These are phyloP conservation scores for Globodera ellingtonae DNA, from an alignment of 1,140 invertebrate genomes.

Conservation along the genomic window DNA sequence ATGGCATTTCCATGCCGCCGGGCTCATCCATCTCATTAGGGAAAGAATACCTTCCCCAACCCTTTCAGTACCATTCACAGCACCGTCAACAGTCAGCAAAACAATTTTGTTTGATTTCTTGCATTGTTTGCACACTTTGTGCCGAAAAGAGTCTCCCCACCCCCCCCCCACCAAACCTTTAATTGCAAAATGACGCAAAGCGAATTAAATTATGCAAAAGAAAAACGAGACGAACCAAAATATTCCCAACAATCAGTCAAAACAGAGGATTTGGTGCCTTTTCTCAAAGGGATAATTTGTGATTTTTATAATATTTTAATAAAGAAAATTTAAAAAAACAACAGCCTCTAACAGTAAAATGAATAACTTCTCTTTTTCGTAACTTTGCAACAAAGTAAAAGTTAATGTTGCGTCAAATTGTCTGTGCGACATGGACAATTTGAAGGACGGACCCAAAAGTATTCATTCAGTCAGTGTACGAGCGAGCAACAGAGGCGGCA, in stretches of 20 bases:
- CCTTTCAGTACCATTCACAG: neutral
- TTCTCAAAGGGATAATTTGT: neutral
- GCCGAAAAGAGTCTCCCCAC: neutral
- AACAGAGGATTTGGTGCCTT: neutral
- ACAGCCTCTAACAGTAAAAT: neutral
- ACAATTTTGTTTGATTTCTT: slow-evolving; percentile 12
- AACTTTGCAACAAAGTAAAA: neutral
- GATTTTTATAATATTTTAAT: neutral
- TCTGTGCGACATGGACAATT: no score
- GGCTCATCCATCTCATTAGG: neutral
- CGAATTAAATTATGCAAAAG: neutral
- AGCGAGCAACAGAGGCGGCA: slow-evolving; percentile 3
- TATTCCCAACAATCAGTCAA: no score
- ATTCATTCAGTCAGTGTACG: neutral
- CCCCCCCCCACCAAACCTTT: neutral
- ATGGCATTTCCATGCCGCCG: neutral
- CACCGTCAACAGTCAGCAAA: neutral
- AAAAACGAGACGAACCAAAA: neutral
- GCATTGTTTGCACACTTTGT: slow-evolving; percentile 6
- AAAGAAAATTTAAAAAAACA: neutral
- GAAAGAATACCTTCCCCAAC: neutral
- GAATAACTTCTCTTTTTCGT: neutral
- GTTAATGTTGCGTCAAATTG: no score
- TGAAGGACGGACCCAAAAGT: no score
- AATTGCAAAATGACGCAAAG: slow-evolving; percentile 10